A percentile compares a stretch with the other conserved stretches of the same genome.
Conservation (phyloP, 1,140 invertebrate species). For the Aphelenchoides besseyi region DNA sequence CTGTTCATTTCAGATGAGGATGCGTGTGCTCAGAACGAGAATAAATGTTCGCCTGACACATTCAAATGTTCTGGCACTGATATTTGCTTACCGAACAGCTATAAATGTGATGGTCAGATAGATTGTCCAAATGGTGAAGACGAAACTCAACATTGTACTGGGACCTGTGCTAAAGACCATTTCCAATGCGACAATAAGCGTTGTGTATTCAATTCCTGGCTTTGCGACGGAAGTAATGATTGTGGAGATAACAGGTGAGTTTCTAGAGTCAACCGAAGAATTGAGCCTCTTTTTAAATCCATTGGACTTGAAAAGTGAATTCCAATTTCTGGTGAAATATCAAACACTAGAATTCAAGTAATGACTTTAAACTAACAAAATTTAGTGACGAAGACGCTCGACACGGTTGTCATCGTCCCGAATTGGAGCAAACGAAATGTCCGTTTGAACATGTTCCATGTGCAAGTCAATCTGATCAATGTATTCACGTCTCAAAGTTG, state of each 20-base stretch:
- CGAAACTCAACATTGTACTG: slow-evolving; percentile 71
- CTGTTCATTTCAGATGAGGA: slow-evolving; percentile 71
- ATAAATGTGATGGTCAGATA: slow-evolving; percentile 77
- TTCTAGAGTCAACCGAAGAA: too few species aligned
- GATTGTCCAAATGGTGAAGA: slow-evolving; percentile 86
- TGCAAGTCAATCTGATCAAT: slow-evolving; percentile 62
- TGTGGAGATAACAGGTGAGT: slow-evolving; percentile 72
- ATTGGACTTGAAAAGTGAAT: too few species aligned
- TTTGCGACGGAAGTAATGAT: slow-evolving; percentile 89
- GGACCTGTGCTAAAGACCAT: slow-evolving; percentile 65
- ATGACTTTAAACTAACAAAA: too few species aligned
- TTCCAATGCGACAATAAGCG: slow-evolving; percentile 73
- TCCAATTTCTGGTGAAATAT: too few species aligned
- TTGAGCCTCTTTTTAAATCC: too few species aligned
- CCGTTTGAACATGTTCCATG: slow-evolving; percentile 61
- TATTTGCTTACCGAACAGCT: slow-evolving; percentile 83
- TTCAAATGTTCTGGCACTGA: slow-evolving; percentile 69
- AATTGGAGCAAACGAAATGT: slow-evolving; percentile 35
- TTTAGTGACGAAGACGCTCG: slow-evolving; percentile 68
- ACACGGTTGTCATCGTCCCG: slow-evolving; percentile 72
- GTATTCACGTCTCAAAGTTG: slow-evolving; percentile 69
- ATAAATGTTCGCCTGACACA: slow-evolving; percentile 67
- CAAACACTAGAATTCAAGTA: too few species aligned
- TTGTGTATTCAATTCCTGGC: slow-evolving; percentile 86
- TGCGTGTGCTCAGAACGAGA: slow-evolving; percentile 41